These are phyloP conservation scores for Oryzias woworae DNA, from an alignment of 2,113 vertebrate species.

Conservation along the genomic window DNA sequence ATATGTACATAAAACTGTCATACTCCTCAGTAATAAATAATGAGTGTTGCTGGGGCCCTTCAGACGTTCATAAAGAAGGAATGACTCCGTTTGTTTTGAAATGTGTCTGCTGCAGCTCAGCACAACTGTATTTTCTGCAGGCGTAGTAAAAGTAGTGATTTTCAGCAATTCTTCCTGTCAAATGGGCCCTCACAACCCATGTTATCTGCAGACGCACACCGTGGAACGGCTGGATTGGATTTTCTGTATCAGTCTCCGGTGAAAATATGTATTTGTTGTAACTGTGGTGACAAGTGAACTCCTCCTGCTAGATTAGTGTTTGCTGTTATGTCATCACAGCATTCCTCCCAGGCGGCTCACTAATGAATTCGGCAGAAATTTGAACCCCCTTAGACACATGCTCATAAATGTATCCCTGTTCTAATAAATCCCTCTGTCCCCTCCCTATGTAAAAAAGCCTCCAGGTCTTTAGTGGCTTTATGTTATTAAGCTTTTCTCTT, in stretches of 20 bases:
- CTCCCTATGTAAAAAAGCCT: slow-evolving; percentile 42
- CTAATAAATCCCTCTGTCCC: slow-evolving; percentile 57
- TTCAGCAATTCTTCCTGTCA: slow-evolving; percentile 8
- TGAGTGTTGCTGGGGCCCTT: slow-evolving; percentile 10
- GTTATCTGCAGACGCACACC: slow-evolving; percentile 36
- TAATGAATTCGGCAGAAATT: slow-evolving; percentile 62
- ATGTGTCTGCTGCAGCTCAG: background rate
- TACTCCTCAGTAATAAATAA: slow-evolving; percentile 9
- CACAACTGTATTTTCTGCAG: slow-evolving; percentile 1
- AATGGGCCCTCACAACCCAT: slow-evolving; percentile 22
- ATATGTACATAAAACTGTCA: slow-evolving; percentile 9
- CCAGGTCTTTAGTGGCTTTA: slow-evolving; percentile 39
- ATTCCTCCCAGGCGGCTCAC: slow-evolving; percentile 44
- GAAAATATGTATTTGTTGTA: slow-evolving; percentile 51
- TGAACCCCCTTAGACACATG: slow-evolving; percentile 22
- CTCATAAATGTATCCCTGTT: slow-evolving; percentile 22
- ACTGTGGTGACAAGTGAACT: slow-evolving; percentile 50
- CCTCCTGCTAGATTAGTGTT: slow-evolving; percentile 43
- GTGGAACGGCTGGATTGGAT: slow-evolving; percentile 38
- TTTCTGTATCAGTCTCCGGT: slow-evolving; percentile 48
- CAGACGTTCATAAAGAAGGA: slow-evolving; percentile 4
- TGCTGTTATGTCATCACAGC: slow-evolving; percentile 56
- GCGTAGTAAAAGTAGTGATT: slow-evolving; percentile 6
- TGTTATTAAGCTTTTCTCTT: slow-evolving; percentile 53
- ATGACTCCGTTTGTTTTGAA: slow-evolving; percentile 10